Evolutionary conservation across 1,140 invertebrate genomes (phyloP), one percentile per base, ranked within the genome.

Genomic region (Branchinecta lynchi): DNA sequence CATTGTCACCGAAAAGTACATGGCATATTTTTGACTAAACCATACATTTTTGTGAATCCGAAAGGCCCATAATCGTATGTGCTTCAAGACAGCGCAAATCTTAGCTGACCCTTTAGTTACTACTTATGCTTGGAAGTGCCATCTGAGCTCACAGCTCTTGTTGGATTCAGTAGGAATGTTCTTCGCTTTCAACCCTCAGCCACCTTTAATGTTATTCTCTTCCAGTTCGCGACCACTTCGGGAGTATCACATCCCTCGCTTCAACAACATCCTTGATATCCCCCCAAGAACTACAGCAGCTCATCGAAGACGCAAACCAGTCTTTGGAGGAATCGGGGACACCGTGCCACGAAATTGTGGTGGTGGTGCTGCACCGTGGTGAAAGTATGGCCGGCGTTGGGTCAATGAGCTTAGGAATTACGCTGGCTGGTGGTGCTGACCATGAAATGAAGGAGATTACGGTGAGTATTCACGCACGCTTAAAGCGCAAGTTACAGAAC

Each of bases 401-500:
- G 10, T 66, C 71, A 12, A 43, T 66, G 44, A 66, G 51, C 32
- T 68, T 69, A 8, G 89, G 87, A 75, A 88, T 93, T 66, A 92
- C 89, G 7, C 78, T 94, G 67, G 90, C 90, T 65, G 91, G 90
- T 65, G 91, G 92, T 7, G 84, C 86, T 7, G 91, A 93, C 76
- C 92, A 90, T 77, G 90, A 93, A 80, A 85, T 86, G 72, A 93
- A 93, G 79, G 89, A 93, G 79, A 92, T 93, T 67, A 93, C 89
- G 71, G 89, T 91, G 78, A 81, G 84, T 76, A 7, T 0, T 66
- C n/a, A 7, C 44, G 44, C 43, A 21, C 45, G 43, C 45, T 45
- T 45, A 44, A 44, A 32, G 66, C 44, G 15, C 66, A 32, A 3
- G 32, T 32, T 5, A 5, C 5, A 32, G 5, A 32, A 32, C 32